Evolutionary conservation across 2,797 vertebrate genomes (phyloP).

Genomic region (Cottoperca gobio): DNA sequence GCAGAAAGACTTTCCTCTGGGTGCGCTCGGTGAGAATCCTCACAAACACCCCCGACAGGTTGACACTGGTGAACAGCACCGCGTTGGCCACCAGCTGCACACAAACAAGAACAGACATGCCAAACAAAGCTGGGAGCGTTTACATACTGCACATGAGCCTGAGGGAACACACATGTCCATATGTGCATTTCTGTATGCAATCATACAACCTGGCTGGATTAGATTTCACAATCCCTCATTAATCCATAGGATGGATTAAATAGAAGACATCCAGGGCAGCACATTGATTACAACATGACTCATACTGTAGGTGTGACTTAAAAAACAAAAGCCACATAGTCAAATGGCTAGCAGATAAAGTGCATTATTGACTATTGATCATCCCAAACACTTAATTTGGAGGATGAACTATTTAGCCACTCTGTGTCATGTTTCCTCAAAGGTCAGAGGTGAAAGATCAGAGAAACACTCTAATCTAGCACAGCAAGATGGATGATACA

Average conservation of each 20-base stretch:
- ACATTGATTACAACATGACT: constrained; percentile 47
- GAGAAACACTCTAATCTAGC: constrained; percentile 23
- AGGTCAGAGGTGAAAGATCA: constrained; percentile 60
- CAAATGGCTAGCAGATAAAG: constrained; percentile 1
- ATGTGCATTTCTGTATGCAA: constrained; percentile 22
- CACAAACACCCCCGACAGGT: constrained; percentile 95
- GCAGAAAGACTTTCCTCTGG: constrained; percentile 95
- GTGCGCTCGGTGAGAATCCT: constrained; percentile 93
- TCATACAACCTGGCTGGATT: constrained; percentile 39
- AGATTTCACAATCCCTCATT: constrained; percentile 54
- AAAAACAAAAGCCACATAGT: constrained; percentile 12
- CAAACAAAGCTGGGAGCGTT: constrained; percentile 20
- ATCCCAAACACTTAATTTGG: constrained; percentile 39
- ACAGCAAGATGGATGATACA: constrained; percentile 17
- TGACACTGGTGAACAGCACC: constrained; percentile 94
- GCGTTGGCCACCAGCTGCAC: constrained; percentile 93
- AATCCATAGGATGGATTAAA: constrained; percentile 64
- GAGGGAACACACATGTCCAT: constrained; percentile 26
- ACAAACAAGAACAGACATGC: constrained; percentile 68
- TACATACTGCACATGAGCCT: constrained; percentile 5
- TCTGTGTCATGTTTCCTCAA: constrained; percentile 1
- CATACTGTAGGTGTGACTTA: constrained; percentile 10
- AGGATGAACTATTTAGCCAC: constrained; percentile 31
- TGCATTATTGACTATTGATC: constrained; percentile 46
- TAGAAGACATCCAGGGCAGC: constrained; percentile 47